Base-by-base conservation (phyloP, 2,113 vertebrate species). In the Athene cunicularia region DNA sequence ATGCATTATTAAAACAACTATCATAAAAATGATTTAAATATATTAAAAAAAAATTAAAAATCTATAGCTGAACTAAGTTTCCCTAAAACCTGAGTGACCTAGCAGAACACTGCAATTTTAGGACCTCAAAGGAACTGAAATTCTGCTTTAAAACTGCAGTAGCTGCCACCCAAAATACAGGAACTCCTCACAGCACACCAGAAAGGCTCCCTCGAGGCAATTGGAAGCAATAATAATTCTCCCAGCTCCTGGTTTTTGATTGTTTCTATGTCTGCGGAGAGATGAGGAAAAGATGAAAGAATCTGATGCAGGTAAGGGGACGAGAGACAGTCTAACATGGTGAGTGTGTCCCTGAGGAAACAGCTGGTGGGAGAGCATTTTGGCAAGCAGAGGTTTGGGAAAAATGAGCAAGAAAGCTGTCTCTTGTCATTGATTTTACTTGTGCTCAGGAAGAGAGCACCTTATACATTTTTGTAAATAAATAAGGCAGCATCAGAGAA, bases 321-420 rank as follows among this genome's bases (percentile, higher is more conserved):
- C 0, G 2, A 66, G n/a, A 82, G 71, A 23, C 6, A 22, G 66
- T 16, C 19, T 5, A 4, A 18, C 5, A 4, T 19, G 43, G 37
- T 55, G 37, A 68, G 33, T 3, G 5, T 19, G 12, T 81, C 73
- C 47, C 43, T 2, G 1, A 62, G 67, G 70, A 90, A 90, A 32
- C 11, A 50, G 62, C 49, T 59, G 8, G 1, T 63, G 58, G 52
- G 39, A 37, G 28, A 49, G 5, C 5, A 1, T 45, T 85, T 77
- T 41, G 32, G 5, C 43, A 39, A 6, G 7, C 12, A 62, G 76
- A 30, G 9, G 5, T 23, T 67, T 91, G 8, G 85, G 45, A 91
- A 82, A 74, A 81, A 14, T 5, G 55, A 70, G 41, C 5, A 26
- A 73, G 26, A 27, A 85, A 79, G 33, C 33, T 19, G 7, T 32